phyloP scores from a whole-genome alignment of 1,140 invertebrate genomes.

The Liolophura sinensis region DNA sequence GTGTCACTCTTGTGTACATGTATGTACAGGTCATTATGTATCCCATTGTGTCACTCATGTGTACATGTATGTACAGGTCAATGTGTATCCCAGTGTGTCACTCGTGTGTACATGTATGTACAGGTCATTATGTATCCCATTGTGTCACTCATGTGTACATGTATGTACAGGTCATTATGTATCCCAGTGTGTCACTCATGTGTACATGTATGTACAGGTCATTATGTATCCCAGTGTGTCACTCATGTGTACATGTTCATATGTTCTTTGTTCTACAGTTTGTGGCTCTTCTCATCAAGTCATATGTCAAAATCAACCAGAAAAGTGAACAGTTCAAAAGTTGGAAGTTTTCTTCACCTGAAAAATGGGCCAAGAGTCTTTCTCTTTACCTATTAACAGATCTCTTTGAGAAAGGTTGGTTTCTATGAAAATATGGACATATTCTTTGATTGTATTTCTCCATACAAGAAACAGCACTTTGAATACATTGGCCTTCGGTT shows the following conservation, averaged over 20 bases:
- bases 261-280: conserved; percentile 6
- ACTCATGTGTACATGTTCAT: not conserved
- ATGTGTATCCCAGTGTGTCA: not conserved
- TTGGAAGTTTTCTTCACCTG: conserved; percentile 4
- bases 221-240: not conserved
- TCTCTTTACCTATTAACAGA: conserved; percentile 21
- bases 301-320: not conserved
- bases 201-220: not conserved
- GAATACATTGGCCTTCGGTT: too few species aligned
- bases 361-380: conserved; percentile 11
- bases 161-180: not conserved
- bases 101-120: not conserved
- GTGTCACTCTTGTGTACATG: not conserved
- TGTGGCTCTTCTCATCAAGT: conserved; percentile 4
- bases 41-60: not conserved
- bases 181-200: not conserved
- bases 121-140: too few species aligned
- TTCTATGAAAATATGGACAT: too few species aligned
- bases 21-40: not conserved
- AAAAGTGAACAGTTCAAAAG: not conserved
- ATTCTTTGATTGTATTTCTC: too few species aligned
- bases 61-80: not conserved
- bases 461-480: too few species aligned
- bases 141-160: not conserved
- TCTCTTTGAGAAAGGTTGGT: conserved; percentile 20